These are phyloP conservation scores for Polyommatus iphigenia DNA, from an alignment of 2,888 invertebrate species.

Conservation along the genomic window DNA sequence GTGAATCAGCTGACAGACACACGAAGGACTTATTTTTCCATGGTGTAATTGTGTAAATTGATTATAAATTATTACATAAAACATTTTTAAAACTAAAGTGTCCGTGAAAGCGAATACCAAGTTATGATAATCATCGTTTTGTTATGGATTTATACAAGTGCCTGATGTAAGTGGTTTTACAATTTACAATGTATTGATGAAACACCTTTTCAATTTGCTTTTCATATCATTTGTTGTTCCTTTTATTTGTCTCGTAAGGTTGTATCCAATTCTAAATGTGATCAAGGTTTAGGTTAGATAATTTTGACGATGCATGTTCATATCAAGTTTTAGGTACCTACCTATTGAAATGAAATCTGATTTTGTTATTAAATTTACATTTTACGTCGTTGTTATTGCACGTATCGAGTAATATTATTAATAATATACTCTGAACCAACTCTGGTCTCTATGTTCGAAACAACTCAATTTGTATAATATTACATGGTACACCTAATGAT, in stretches of 20 bases:
- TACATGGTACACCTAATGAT: no score
- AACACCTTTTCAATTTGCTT: not conserved
- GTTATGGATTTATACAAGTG: constrained; percentile 29
- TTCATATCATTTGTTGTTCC: constrained; percentile 19
- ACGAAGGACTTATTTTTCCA: constrained; percentile 65
- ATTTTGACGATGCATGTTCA: not conserved
- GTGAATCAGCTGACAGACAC: constrained; percentile 77
- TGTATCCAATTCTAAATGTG: constrained; percentile 1
- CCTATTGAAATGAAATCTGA: not conserved
- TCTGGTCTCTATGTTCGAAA: not conserved
- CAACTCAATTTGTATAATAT: no score
- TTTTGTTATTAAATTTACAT: not conserved
- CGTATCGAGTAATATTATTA: not conserved
- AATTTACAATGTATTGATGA: constrained; percentile 29
- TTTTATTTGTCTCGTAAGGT: not conserved
- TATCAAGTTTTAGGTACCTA: not conserved
- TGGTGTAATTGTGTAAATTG: constrained; percentile 60
- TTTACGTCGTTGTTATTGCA: not conserved
- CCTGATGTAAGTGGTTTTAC: constrained; percentile 29
- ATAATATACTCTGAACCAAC: not conserved
- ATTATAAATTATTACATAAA: constrained; percentile 73
- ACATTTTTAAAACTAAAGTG: constrained; percentile 43
- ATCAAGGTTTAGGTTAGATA: constrained; percentile 7
- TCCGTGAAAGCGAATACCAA: constrained; percentile 27
- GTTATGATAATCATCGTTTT: constrained; percentile 28